Percentiles rank a stretch among this genome's conserved stretches.
Evolutionary conservation across 53 echinoderm and acorn worm species (phyloP).

Genomic region (Apostichopus leukothele): DNA sequence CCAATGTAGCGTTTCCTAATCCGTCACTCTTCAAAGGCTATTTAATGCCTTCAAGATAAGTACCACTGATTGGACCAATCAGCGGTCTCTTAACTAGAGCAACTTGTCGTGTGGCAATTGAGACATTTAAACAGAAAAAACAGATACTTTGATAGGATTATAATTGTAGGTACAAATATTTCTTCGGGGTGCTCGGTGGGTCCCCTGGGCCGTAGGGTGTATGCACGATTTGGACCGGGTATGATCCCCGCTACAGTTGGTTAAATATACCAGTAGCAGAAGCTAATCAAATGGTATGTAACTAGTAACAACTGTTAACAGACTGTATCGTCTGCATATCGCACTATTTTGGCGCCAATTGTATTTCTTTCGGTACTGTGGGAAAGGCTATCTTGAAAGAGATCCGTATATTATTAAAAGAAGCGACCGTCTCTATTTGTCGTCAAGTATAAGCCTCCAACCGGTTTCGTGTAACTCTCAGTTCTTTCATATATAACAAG

Average conservation of each 20-base stretch:
- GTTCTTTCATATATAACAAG: no score
- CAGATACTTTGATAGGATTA: slow-evolving; percentile 33
- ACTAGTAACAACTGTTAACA: slow-evolving; percentile 17
- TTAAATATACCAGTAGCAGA: background rate
- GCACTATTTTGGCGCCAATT: slow-evolving; percentile 29
- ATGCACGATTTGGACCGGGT: slow-evolving; percentile 31
- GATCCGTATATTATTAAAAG: background rate
- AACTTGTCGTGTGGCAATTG: slow-evolving; percentile 17
- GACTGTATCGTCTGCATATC: slow-evolving; percentile 1
- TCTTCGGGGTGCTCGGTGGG: slow-evolving; percentile 33
- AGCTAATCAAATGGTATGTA: background rate
- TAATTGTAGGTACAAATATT: slow-evolving; percentile 41
- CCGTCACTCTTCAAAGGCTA: slow-evolving; percentile 27
- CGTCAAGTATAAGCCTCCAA: no score
- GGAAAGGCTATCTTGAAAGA: background rate
- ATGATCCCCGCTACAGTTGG: background rate
- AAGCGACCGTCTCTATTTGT: no score
- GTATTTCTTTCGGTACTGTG: background rate
- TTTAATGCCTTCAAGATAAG: slow-evolving; percentile 34
- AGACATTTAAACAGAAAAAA: slow-evolving; percentile 26
- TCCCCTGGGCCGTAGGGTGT: slow-evolving; percentile 12
- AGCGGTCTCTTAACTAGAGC: slow-evolving; percentile 27
- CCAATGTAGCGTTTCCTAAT: background rate
- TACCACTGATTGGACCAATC: slow-evolving; percentile 35
- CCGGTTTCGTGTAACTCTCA: no score